Evolutionary conservation across 2,888 invertebrate genomes (phyloP), one percentile per base, ranked within the genome.

Genomic region (Hirtodrosophila trivittata): DNA sequence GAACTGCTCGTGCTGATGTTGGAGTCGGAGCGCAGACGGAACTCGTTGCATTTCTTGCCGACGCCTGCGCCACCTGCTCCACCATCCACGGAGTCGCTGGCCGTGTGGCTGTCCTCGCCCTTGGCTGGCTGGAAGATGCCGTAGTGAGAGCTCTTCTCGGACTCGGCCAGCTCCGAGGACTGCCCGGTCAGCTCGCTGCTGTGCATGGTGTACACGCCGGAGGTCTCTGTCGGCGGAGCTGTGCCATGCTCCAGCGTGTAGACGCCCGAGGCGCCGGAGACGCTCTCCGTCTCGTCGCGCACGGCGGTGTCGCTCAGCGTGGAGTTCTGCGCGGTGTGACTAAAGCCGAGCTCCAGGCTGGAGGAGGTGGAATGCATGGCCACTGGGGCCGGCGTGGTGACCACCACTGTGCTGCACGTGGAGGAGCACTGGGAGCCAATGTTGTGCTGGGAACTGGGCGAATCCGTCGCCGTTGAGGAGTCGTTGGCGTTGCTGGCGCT

Each of bases 251-350:
- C 92, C 30, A 92, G 82, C 0, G 92, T 92, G 62, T 93, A 93
- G 0, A 94, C 92, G 5, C 93, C 93, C 1, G 93, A 93, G n/a
- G 94, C 92, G 6, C 93, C 93, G 2, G 93, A 93, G 12, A 92
- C 92, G 33, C 92, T 92, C 57, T 89, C 90, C 1, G 89, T 80
- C 37, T 89, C 90, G 76, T 91, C 73, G 90, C 91, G 75, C 6
- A 76, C 78, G 0, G 86, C 69, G 1, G 86, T 43, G 57, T 96
- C 96, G 85, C 94, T 95, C 41, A 96, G 91, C 62, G 95, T 93
- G 1, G 96, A 96, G 88, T 96, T 96, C 90, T 96, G 96, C 13
- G 96, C 96, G 1, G 96, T 96, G 88, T 96, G 96, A 77, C 96
- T 96, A 87, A 94, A 96, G 46, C 96, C 96, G 62, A 96, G 91